Conservation (phyloP, 2,888 invertebrate species). For the Panorpa germanica region DNA sequence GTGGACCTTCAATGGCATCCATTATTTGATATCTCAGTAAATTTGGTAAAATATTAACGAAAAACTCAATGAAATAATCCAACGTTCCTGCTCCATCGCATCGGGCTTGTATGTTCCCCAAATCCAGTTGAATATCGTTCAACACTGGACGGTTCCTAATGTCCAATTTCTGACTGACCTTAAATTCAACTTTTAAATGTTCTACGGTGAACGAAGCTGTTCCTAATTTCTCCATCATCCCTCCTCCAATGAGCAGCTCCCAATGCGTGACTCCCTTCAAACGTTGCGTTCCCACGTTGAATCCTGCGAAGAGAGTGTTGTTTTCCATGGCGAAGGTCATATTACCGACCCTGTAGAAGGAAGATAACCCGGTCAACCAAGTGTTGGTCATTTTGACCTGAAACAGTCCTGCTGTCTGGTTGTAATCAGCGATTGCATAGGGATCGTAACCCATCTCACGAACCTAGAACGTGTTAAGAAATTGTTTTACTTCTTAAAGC, state of each 20-base stretch:
- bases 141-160: slow-evolving; percentile 51
- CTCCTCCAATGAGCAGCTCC: slow-evolving; percentile 50
- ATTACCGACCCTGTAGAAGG: slow-evolving; percentile 66
- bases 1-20: slow-evolving; percentile 63
- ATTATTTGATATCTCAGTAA: slow-evolving; percentile 71
- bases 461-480: slow-evolving; percentile 1
- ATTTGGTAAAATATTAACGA: slow-evolving; percentile 68
- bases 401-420: slow-evolving; percentile 49
- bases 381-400: slow-evolving; percentile 52
- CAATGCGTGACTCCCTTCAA: slow-evolving; percentile 60
- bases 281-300: slow-evolving; percentile 65
- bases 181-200: slow-evolving; percentile 48
- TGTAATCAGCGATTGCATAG: slow-evolving; percentile 50
- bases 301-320: slow-evolving; percentile 38
- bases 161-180: slow-evolving; percentile 57
- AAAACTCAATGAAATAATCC: slow-evolving; percentile 66
- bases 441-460: slow-evolving; percentile 51
- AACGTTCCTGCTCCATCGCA: slow-evolving; percentile 73
- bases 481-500: neutral
- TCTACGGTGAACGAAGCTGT: slow-evolving; percentile 62
- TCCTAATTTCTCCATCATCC: slow-evolving; percentile 48
- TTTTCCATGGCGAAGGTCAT: slow-evolving; percentile 53
- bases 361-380: slow-evolving; percentile 60
- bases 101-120: slow-evolving; percentile 62
- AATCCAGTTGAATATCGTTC: slow-evolving; percentile 54